Conservation (phyloP, 2,888 invertebrate genomes). For the Periphyllus acericola region DNA sequence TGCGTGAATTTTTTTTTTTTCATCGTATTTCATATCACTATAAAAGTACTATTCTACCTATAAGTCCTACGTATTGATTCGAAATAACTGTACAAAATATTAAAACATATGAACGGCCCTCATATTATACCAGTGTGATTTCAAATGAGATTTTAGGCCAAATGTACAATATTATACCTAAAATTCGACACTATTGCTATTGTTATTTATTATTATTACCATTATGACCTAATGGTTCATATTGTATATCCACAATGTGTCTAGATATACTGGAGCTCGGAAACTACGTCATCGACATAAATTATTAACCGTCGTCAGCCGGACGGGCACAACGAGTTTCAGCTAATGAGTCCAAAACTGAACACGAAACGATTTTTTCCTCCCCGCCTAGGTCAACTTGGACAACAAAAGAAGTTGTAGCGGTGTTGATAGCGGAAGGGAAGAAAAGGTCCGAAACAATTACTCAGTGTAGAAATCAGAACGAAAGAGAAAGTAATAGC, state of each 20-base stretch:
- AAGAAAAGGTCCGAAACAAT: conserved; percentile 33
- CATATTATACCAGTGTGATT: background rate
- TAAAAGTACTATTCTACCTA: too few relatives aligned
- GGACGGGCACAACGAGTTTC: background rate
- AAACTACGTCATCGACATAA: conserved; percentile 28
- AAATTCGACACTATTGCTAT: too few relatives aligned
- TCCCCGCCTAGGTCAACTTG: background rate
- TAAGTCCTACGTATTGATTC: too few relatives aligned
- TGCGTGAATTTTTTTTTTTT: too few relatives aligned
- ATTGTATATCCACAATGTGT: background rate
- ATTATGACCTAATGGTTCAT: background rate
- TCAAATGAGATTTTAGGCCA: background rate
- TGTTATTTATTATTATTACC: background rate
- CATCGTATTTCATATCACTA: too few relatives aligned
- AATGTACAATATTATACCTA: background rate
- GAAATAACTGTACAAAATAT: too few relatives aligned
- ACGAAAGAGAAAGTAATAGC: conserved; percentile 14
- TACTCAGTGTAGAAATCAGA: conserved; percentile 30
- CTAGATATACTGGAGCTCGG: background rate
- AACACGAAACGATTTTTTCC: conserved; percentile 27
- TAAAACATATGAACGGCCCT: background rate
- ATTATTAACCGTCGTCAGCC: conserved; percentile 18
- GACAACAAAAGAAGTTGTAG: conserved; percentile 36
- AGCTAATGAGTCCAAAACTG: conserved; percentile 34
- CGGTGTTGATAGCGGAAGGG: background rate